Evolutionary conservation across 30 jellyfish, hydroid and myxozoan species (phyloP), one percentile per base, ranked within the genome.

Genomic region (Aurelia coerulea): DNA sequence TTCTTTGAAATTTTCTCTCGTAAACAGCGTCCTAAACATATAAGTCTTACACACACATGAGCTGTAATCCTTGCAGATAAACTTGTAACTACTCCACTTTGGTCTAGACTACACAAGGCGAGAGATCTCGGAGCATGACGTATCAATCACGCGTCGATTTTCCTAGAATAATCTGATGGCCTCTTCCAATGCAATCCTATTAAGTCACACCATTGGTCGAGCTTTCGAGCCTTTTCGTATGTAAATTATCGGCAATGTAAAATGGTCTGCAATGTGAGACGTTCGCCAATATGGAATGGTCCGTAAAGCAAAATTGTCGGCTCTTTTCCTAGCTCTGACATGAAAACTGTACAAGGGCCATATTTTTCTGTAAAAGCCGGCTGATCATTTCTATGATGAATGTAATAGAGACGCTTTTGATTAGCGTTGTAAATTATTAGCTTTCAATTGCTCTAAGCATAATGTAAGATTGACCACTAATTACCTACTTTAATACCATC

Each of bases 41-140:
- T 60, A 23, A 60, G 70, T 10, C 70, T 17, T 60, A 23, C 70
- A 60, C 70, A 60, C 70, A 60, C 35, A 17, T 60, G 70, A 60
- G 35, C 35, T 60, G 33, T 60, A 60, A 60, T 60, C 70, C 35
- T 60, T 60, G 70, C 70, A 60, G 70, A 60, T 60, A 60, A 17
- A 23, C 70, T 23, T 60, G 31, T 23, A 60, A 60, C 31, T 60
- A 60, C 70, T 60, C 70, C 70, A 60, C 70, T 60, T 13, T 60
- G 80, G 80, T 70, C 80, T 70, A 70, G 80, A 70, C 80, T 70
- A 70, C 62, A 70, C 80, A 70, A 70, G 80, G 7, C 41, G 35
- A 35, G 80, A 5, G 80, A 23, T 11, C 8, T 70, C 32, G 11
- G 37, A 10, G 80, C 16, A 15, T 70, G 80, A 70, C 80, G 80